phyloP scores from a whole-genome alignment of 2,113 vertebrate species.

The Lophura nycthemera region DNA sequence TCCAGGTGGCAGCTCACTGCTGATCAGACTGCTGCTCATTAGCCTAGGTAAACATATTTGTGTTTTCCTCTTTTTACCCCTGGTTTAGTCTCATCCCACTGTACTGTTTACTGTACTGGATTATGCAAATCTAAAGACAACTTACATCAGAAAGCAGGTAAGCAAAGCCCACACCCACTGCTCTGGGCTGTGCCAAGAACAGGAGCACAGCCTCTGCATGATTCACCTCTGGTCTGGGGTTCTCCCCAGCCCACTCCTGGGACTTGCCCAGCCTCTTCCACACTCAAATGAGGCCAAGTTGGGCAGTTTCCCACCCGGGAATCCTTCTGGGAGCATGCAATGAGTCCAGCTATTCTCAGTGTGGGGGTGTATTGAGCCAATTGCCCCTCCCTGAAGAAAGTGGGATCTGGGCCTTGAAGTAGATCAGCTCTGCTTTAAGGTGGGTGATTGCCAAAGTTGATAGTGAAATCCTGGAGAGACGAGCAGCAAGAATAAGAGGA shows the following conservation, averaged over 20 bases:
- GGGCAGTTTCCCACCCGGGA: too few relatives aligned
- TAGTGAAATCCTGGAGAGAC: not conserved
- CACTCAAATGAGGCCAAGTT: too few relatives aligned
- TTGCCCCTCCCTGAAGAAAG: not conserved
- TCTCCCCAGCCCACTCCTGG: not conserved
- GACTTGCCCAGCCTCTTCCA: not conserved
- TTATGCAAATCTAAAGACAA: constrained; percentile 46
- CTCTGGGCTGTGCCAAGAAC: not conserved
- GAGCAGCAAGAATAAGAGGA: not conserved
- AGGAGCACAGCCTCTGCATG: not conserved
- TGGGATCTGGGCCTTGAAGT: not conserved
- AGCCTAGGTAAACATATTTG: not conserved
- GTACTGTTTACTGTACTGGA: constrained; percentile 37
- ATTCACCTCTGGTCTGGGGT: not conserved
- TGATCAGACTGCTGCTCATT: not conserved
- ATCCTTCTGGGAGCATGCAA: not conserved
- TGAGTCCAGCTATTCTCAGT: not conserved
- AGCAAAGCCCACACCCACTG: not conserved
- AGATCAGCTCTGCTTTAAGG: not conserved
- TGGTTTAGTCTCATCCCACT: not conserved
- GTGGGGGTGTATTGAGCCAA: too few relatives aligned
- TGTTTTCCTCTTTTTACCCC: constrained; percentile 2
- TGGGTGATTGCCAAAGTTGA: not conserved
- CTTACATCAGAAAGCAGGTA: not conserved
- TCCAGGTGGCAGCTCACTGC: not conserved